phyloP scores from a whole-genome alignment of 2,113 vertebrate species.

The Vulpes lagopus region DNA sequence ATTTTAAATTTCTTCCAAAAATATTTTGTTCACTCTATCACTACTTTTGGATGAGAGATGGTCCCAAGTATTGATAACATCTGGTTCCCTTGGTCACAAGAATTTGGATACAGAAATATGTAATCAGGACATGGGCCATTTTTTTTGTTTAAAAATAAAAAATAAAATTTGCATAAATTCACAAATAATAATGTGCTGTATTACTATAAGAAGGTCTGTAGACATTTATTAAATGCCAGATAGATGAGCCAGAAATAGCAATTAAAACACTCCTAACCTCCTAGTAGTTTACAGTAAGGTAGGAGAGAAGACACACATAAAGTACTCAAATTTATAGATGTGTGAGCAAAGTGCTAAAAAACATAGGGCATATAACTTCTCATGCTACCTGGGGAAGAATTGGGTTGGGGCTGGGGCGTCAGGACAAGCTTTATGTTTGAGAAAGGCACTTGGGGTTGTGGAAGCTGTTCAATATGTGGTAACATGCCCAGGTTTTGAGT shows the following conservation, averaged over 20 bases:
- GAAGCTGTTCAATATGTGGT: background rate
- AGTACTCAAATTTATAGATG: background rate
- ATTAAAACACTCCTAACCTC: background rate
- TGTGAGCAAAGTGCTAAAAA: background rate
- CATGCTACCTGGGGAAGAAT: background rate
- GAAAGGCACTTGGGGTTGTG: background rate
- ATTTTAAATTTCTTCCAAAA: constrained; percentile 3
- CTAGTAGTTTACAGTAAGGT: background rate
- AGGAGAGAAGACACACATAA: background rate
- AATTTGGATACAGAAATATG: background rate
- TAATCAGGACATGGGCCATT: background rate
- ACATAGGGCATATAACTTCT: background rate
- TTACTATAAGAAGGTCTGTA: background rate
- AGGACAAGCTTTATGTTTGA: background rate
- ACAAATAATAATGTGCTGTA: background rate
- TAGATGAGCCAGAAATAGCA: background rate
- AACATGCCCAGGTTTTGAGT: background rate
- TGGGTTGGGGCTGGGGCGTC: background rate
- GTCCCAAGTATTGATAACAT: background rate
- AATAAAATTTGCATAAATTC: background rate
- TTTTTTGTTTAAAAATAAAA: constrained; percentile 50
- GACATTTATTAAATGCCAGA: background rate
- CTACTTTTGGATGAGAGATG: background rate
- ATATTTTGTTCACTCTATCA: background rate
- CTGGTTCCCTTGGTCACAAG: background rate